Conservation (phyloP, 2,113 vertebrate genomes). For the Centropristis striata region DNA sequence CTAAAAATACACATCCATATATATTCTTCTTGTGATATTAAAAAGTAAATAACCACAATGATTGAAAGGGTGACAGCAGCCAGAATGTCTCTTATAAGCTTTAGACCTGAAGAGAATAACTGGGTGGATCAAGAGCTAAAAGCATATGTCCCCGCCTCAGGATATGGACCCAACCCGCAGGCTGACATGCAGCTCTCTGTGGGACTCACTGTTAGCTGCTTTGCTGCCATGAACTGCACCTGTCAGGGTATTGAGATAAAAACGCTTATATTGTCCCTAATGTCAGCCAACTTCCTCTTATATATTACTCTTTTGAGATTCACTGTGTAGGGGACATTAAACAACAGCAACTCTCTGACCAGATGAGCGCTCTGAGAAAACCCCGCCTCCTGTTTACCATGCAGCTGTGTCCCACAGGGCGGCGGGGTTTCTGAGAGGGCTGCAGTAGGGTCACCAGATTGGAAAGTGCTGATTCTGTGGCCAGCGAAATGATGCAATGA, state of each 20-base stretch:
- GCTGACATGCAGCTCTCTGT: slow-evolving; percentile 30
- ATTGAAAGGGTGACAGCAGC: neutral
- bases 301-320: slow-evolving; percentile 20
- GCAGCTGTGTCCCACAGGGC: slow-evolving; percentile 58
- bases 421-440: slow-evolving; percentile 24
- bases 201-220: slow-evolving; percentile 23
- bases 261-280: slow-evolving; percentile 17
- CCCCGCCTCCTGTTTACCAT: slow-evolving; percentile 10
- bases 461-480: slow-evolving; percentile 20
- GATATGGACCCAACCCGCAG: slow-evolving; percentile 28
- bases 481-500: neutral
- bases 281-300: slow-evolving; percentile 24
- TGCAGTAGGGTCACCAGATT: slow-evolving; percentile 18
- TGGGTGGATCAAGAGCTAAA: slow-evolving; percentile 20
- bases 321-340: slow-evolving; percentile 31
- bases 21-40: neutral
- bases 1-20: neutral
- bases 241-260: slow-evolving; percentile 25
- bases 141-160: slow-evolving; percentile 52
- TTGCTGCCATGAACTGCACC: slow-evolving; percentile 48
- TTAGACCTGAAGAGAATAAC: slow-evolving; percentile 16
- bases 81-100: neutral
- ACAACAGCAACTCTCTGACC: slow-evolving; percentile 2
- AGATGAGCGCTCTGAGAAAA: slow-evolving; percentile 48
- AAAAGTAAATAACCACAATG: neutral